Evolutionary conservation across 2,888 invertebrate species (phyloP), one percentile per base, ranked within the genome.

Genomic region (Plebejus melissa): DNA sequence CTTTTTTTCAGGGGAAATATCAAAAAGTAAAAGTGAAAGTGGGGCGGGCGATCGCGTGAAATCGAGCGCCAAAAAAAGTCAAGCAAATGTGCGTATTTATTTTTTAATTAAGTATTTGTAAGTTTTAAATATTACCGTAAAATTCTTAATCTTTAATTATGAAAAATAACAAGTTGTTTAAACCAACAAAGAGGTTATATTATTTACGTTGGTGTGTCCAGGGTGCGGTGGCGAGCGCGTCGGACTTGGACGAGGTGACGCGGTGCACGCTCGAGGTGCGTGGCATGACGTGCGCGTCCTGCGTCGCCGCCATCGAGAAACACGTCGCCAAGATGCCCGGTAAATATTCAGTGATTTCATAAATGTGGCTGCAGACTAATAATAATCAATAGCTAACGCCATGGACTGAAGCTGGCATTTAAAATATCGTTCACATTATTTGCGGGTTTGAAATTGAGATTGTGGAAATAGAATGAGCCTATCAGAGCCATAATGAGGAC

Each of bases 221-320:
- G 87, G 89, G 89, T 22, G 77, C 79, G 11, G 75, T 83, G 0
- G 80, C 82, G 0, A 82, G 81, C 0, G 16, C 84, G 77, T 79
- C 84, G 81, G 81, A 93, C 86, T 77, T 94, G 88, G 65, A 1
- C 32, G 89, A 87, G 16, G n/a, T 85, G 50, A 83, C 90, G 0
- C 86, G 90, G 0, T 97, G 97, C 81, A 95, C 96, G 76, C 83
- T 97, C 5, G 96, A 97, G 81, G 96, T 98, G 74, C 95, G 96
- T 79, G 98, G 98, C 16, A 99, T 99, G 98, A 99, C 98, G 0
- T 99, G 98, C 85, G 97, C 98, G 1, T 98, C 98, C 0, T 99
- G 99, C 87, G 99, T 99, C 0, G 96, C 97, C 16, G 97, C 98
- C 22, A 99, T 99, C 74, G 99, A 99, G 90, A 98, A 98, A 84